Percentiles rank a stretch among this genome's conserved stretches.
phyloP scores from a whole-genome alignment of 2,113 vertebrate species.

The Hypanus sabinus region DNA sequence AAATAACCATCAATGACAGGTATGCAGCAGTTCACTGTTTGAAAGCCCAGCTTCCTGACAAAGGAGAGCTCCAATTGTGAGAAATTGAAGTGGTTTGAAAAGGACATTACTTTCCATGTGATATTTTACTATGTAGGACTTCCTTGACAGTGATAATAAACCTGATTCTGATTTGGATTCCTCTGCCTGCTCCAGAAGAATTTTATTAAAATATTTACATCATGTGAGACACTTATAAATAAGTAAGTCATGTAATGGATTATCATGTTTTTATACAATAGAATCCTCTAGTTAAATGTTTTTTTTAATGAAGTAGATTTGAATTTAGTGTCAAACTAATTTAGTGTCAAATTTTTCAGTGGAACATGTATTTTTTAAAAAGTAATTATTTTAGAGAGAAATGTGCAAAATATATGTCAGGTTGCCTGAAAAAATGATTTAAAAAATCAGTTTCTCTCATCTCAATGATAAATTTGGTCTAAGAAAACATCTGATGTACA shows the following conservation, averaged over 20 bases:
- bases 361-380: neutral
- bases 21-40: neutral
- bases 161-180: no score
- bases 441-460: neutral
- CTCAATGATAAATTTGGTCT: neutral
- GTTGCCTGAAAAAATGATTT: neutral
- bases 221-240: neutral
- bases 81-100: neutral
- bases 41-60: neutral
- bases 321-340: neutral
- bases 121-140: neutral
- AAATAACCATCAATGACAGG: neutral
- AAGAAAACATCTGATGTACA: neutral
- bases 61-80: neutral
- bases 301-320: neutral
- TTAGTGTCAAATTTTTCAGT: neutral
- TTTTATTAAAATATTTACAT: neutral
- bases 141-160: no score
- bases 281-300: neutral
- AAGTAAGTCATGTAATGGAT: neutral
- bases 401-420: neutral
- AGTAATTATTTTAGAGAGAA: neutral
- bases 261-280: neutral
- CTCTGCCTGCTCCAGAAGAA: neutral
- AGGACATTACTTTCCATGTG: neutral